phyloP scores from a whole-genome alignment of 1,140 invertebrate genomes.

The Lepidurus arcticus region DNA sequence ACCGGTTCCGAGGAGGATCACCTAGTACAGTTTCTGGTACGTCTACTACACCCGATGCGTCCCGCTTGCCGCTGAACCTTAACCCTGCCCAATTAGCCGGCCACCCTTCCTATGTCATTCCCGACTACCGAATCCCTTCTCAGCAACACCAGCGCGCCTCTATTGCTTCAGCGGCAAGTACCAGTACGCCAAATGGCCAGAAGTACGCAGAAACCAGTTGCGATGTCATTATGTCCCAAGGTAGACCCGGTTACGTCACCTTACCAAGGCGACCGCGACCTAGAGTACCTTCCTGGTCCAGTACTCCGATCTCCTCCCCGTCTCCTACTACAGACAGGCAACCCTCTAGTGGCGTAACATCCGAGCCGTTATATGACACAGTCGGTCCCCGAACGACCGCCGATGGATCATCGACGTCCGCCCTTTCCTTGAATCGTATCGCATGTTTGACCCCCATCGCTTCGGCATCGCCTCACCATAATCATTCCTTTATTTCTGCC shows the following conservation, averaged over 20 bases:
- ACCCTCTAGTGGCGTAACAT: slow-evolving; percentile 37
- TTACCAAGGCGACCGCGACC: slow-evolving; percentile 72
- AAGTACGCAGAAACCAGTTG: slow-evolving; percentile 32
- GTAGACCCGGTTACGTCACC: slow-evolving; percentile 40
- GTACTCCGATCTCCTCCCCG: slow-evolving; percentile 33
- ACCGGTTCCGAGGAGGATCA: slow-evolving; percentile 56
- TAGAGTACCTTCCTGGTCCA: slow-evolving; percentile 58
- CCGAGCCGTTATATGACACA: slow-evolving; percentile 77
- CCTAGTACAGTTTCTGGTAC: slow-evolving; percentile 34
- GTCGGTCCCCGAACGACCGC: slow-evolving; percentile 82
- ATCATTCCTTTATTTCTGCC: slow-evolving; percentile 28
- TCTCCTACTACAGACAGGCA: slow-evolving; percentile 20
- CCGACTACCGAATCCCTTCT: slow-evolving; percentile 30
- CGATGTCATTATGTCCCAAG: slow-evolving; percentile 13
- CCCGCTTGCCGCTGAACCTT: slow-evolving; percentile 28
- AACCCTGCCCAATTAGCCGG: slow-evolving; percentile 29
- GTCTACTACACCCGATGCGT: slow-evolving; percentile 31
- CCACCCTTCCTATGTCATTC: slow-evolving; percentile 23
- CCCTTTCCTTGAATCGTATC: slow-evolving; percentile 57
- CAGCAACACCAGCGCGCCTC: background rate
- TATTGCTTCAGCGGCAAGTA: slow-evolving; percentile 30
- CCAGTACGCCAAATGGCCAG: slow-evolving; percentile 34
- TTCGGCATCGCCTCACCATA: slow-evolving; percentile 33
- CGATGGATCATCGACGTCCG: slow-evolving; percentile 65
- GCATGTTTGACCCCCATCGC: slow-evolving; percentile 35